Percentiles rank a stretch among this genome's conserved stretches.
Evolutionary conservation across 2,797 vertebrate genomes (phyloP).

Genomic region (Rhabdophis nuchalis): DNA sequence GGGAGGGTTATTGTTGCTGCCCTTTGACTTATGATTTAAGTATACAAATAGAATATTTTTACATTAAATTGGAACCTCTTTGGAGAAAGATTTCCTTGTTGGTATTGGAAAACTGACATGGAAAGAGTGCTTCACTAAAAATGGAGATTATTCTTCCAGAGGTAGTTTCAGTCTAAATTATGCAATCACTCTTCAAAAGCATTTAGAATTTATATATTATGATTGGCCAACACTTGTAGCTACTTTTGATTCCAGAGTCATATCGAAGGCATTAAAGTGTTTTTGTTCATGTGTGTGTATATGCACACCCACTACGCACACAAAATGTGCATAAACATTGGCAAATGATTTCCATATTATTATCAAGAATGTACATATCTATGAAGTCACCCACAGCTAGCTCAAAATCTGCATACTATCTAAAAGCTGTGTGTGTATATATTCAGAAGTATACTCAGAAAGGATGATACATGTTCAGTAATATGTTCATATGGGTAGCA

Average conservation of each 20-base stretch:
- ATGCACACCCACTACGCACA: neutral
- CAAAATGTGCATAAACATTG: neutral
- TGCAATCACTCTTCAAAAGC: slow-evolving; percentile 47
- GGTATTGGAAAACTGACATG: slow-evolving; percentile 9
- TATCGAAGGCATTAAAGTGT: neutral
- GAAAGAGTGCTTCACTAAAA: slow-evolving; percentile 46
- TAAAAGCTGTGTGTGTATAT: neutral
- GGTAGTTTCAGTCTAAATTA: slow-evolving; percentile 46
- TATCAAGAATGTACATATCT: neutral
- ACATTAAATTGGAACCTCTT: neutral
- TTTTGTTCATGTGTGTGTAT: neutral
- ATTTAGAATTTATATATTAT: slow-evolving; percentile 58
- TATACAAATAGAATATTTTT: neutral
- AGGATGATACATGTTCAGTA: slow-evolving; percentile 18
- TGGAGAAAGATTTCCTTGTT: neutral
- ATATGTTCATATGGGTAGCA: slow-evolving; percentile 45
- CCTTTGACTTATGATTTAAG: slow-evolving; percentile 6
- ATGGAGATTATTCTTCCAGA: slow-evolving; percentile 34
- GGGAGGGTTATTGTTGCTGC: neutral
- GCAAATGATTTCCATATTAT: slow-evolving; percentile 25
- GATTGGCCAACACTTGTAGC: slow-evolving; percentile 46
- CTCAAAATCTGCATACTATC: neutral
- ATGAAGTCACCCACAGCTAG: neutral
- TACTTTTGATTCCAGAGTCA: slow-evolving; percentile 42
- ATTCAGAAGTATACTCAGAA: neutral